phyloP scores from a whole-genome alignment of 2,888 invertebrate species.

The Mesopsocus fuscifrons region DNA sequence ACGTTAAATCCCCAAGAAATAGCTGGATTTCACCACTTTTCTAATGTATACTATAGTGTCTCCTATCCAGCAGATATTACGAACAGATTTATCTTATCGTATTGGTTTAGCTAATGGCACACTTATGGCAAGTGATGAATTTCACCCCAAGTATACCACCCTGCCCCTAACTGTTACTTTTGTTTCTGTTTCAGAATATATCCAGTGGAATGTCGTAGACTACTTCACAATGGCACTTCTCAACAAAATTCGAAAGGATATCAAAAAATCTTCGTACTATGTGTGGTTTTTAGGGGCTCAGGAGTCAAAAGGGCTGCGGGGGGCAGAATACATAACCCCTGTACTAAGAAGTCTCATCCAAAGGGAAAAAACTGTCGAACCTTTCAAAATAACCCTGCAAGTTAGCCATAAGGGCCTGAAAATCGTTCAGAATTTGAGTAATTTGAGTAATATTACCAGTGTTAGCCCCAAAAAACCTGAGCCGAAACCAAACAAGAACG shows the following conservation, averaged over 20 bases:
- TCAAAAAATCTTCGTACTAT: slow-evolving; percentile 79
- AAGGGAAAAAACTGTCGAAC: slow-evolving; percentile 67
- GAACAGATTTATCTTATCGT: too few species aligned
- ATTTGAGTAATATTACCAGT: slow-evolving; percentile 10
- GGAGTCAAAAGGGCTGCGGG: slow-evolving; percentile 75
- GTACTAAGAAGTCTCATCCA: slow-evolving; percentile 69
- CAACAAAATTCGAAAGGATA: slow-evolving; percentile 51
- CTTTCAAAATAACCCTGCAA: slow-evolving; percentile 79
- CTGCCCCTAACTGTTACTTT: slow-evolving; percentile 32
- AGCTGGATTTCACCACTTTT: too few species aligned
- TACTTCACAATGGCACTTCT: slow-evolving; percentile 44
- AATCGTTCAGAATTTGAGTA: slow-evolving; percentile 59
- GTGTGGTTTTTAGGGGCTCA: slow-evolving; percentile 92
- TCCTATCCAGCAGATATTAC: too few species aligned
- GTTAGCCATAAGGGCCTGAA: slow-evolving; percentile 75
- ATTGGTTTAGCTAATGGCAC: too few species aligned
- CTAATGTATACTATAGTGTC: too few species aligned
- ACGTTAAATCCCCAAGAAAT: too few species aligned
- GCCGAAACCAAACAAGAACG: slow-evolving; percentile 30
- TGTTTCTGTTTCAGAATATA: neutral
- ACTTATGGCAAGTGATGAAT: too few species aligned
- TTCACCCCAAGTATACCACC: too few species aligned
- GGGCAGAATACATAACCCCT: slow-evolving; percentile 68
- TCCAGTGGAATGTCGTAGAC: neutral
- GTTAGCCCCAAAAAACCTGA: slow-evolving; percentile 21